Percentiles rank a stretch among this genome's conserved stretches.
Evolutionary conservation across 2,888 invertebrate genomes (phyloP).

Genomic region (Tryphoninae sp.): DNA sequence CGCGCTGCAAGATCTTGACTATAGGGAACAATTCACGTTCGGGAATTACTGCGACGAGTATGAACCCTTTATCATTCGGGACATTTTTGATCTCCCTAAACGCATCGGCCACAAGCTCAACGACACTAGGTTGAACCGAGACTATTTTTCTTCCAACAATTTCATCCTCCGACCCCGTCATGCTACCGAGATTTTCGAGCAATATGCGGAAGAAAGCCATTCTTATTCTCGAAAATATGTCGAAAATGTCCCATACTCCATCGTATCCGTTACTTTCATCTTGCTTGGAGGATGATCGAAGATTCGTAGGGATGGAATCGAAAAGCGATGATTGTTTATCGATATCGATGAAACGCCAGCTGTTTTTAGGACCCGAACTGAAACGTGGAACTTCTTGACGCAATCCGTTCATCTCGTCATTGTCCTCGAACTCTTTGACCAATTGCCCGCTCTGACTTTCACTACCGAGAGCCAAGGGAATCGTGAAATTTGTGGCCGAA

Average conservation of each 20-base stretch:
- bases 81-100: constrained; percentile 66
- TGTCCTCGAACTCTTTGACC: constrained; percentile 48
- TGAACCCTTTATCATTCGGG: constrained; percentile 70
- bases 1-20: constrained; percentile 66
- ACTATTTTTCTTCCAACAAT: constrained; percentile 52
- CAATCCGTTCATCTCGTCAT: constrained; percentile 42
- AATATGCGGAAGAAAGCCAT: constrained; percentile 70
- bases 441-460: constrained; percentile 34
- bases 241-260: constrained; percentile 70
- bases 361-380: constrained; percentile 42
- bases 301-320: neutral
- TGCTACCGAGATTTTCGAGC: constrained; percentile 68
- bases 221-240: constrained; percentile 71
- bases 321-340: constrained; percentile 47
- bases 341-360: constrained; percentile 54
- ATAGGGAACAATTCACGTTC: constrained; percentile 62
- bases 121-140: constrained; percentile 54
- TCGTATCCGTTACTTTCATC: constrained; percentile 50
- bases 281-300: constrained; percentile 5
- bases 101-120: constrained; percentile 65
- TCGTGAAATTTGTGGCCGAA: constrained; percentile 65
- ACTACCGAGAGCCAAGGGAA: constrained; percentile 57
- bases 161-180: constrained; percentile 47
- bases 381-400: constrained; percentile 42
- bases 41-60: constrained; percentile 67